phyloP scores from a whole-genome alignment of 2,113 vertebrate genomes.

The Nibea albiflora region DNA sequence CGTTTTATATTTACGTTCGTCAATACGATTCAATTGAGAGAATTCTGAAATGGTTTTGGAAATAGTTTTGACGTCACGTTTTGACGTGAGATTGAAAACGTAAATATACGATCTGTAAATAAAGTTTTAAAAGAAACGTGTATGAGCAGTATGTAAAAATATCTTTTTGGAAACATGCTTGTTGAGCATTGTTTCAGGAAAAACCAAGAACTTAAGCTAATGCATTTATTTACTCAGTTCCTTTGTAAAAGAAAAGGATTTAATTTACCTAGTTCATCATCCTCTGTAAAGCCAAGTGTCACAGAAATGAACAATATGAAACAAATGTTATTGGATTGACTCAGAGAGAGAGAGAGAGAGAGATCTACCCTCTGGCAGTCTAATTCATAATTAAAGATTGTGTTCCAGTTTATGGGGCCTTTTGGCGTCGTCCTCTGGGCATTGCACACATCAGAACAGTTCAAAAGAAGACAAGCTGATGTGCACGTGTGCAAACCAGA shows the following conservation, averaged over 20 bases:
- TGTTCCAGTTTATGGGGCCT: conserved; percentile 64
- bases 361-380: conserved; percentile 46
- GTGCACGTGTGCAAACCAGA: conserved; percentile 13
- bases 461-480: conserved; percentile 44
- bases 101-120: conserved; percentile 67
- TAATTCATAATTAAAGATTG: conserved; percentile 66
- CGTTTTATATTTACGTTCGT: conserved; percentile 77
- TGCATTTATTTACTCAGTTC: conserved; percentile 50
- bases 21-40: neutral
- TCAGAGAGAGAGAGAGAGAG: conserved; percentile 46
- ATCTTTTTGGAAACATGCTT: conserved; percentile 79
- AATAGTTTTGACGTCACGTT: too few species aligned
- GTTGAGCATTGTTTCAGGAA: conserved; percentile 76
- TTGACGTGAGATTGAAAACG: conserved; percentile 52
- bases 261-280: conserved; percentile 86
- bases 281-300: conserved; percentile 79
- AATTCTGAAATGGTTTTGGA: neutral
- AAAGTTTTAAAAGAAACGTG: conserved; percentile 10
- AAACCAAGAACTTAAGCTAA: conserved; percentile 51
- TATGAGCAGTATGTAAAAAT: conserved; percentile 44
- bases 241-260: conserved; percentile 60
- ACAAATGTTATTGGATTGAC: conserved; percentile 70
- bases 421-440: conserved; percentile 51
- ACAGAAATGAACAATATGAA: conserved; percentile 77
- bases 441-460: conserved; percentile 48